Evolutionary conservation across 35 echinoderm and acorn worm species (phyloP).

Genomic region (Lytechinus pictus): DNA sequence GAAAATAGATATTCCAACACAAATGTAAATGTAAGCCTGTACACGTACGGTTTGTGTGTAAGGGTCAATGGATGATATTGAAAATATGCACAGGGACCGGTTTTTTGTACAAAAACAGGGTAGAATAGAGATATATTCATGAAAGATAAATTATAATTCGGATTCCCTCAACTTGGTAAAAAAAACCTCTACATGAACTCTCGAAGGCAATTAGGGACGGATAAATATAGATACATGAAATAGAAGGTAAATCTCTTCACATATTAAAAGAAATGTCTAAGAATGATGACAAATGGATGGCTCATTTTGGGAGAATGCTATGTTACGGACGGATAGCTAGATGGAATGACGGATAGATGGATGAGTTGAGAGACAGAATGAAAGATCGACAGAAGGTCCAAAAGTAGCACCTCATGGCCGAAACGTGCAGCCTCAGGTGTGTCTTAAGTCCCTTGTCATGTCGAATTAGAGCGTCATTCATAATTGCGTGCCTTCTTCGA

Average conservation of each 20-base stretch:
- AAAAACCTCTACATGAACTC: too few relatives aligned
- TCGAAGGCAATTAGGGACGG: not conserved
- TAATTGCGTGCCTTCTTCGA: constrained; percentile 15
- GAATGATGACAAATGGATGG: not conserved
- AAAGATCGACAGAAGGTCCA: not conserved
- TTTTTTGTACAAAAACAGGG: too few relatives aligned
- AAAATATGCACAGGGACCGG: too few relatives aligned
- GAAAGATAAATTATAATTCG: too few relatives aligned
- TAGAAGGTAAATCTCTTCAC: too few relatives aligned
- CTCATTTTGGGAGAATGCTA: not conserved
- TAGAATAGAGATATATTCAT: too few relatives aligned
- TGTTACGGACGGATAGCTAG: not conserved
- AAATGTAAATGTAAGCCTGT: too few relatives aligned
- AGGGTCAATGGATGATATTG: too few relatives aligned
- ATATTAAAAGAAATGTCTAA: too few relatives aligned
- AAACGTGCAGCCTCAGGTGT: not conserved
- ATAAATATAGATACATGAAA: not conserved
- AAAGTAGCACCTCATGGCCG: not conserved
- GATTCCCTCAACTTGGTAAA: too few relatives aligned
- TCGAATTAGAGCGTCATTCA: not conserved
- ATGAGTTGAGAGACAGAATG: not conserved
- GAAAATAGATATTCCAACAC: too few relatives aligned
- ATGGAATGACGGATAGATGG: not conserved
- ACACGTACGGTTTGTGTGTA: too few relatives aligned
- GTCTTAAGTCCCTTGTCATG: constrained; percentile 7